These are phyloP conservation scores for human (Homo sapiens) DNA, from an alignment of 2,113 vertebrate species.

Conservation along the genomic window DNA sequence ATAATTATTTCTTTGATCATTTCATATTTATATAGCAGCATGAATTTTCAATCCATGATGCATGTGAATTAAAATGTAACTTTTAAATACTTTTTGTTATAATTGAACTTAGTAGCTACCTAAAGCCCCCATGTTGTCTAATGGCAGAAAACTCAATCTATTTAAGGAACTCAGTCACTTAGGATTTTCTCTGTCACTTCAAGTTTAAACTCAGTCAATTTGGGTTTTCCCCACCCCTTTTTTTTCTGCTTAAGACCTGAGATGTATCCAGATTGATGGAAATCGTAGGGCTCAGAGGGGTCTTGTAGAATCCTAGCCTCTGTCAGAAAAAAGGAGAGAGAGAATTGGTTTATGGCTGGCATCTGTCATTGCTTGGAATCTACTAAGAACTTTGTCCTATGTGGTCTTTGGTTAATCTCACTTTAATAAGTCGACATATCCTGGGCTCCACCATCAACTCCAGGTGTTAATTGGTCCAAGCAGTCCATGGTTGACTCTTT, in stretches of 20 bases:
- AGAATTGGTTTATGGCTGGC: neutral
- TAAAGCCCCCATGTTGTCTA: neutral
- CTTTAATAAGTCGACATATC: neutral
- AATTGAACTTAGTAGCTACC: neutral
- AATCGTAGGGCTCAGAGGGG: neutral
- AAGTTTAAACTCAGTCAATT: neutral
- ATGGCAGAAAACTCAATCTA: neutral
- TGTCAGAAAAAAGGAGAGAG: neutral
- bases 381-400: neutral
- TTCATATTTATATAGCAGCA: constrained; percentile 30
- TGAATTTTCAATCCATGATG: constrained; percentile 27
- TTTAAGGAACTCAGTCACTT: neutral
- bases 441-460: neutral
- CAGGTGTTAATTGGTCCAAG: neutral
- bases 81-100: neutral
- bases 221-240: neutral
- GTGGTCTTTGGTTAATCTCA: neutral
- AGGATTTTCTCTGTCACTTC: neutral
- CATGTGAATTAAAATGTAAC: constrained; percentile 17
- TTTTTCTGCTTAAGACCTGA: neutral
- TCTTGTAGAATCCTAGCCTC: neutral
- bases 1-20: constrained; percentile 43
- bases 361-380: neutral
- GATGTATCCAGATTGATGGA: neutral
- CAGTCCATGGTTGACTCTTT: neutral